Conservation (phyloP, 2,797 vertebrate genomes). For the Chlorospingus flavigularis region DNA sequence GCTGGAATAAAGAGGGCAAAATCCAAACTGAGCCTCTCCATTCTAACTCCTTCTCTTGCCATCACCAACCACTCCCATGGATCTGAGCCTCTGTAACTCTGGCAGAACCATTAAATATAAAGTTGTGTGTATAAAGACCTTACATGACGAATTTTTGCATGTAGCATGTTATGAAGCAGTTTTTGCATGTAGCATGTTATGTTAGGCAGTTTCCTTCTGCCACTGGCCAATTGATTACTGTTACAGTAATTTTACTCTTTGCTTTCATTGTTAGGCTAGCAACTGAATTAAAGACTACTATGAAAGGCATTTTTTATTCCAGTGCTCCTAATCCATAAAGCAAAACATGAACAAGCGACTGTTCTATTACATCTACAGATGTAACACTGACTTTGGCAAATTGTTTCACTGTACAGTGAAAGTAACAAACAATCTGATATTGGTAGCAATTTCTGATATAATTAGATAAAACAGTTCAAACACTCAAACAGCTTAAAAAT, state of each 20-base stretch:
- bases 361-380: not conserved
- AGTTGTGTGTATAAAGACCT: not conserved
- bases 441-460: not conserved
- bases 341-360: not conserved
- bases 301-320: conserved; percentile 4
- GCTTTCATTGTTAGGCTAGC: not conserved
- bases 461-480: not conserved
- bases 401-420: not conserved
- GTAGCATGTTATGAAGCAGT: not conserved
- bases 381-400: not conserved
- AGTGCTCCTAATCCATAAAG: not conserved
- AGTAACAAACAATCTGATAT: not conserved
- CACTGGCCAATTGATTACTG: not conserved
- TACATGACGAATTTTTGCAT: not conserved
- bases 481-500: not conserved
- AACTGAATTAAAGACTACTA: not conserved
- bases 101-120: not conserved
- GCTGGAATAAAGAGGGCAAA: not conserved
- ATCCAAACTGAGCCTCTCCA: not conserved
- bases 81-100: not conserved
- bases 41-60: not conserved
- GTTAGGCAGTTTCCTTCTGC: not conserved
- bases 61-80: not conserved
- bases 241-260: not conserved
- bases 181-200: not conserved